Conservation (phyloP, 2,888 invertebrate genomes). For the Venusia cambrica region DNA sequence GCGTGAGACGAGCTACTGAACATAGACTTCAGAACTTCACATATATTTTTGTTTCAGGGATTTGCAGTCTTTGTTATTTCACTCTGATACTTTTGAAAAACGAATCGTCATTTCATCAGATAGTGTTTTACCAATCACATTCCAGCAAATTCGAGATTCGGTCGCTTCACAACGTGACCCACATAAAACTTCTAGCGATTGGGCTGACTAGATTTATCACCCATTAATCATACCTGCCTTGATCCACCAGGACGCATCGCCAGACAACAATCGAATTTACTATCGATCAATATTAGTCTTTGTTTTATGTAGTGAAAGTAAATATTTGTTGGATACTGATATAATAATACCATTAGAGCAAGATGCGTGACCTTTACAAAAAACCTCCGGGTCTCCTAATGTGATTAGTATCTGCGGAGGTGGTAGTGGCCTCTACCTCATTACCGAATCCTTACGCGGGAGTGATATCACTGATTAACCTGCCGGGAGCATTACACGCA, state of each 20-base stretch:
- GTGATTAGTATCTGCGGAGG: conserved; percentile 16
- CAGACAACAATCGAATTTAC: conserved; percentile 7
- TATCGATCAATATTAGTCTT: conserved; percentile 9
- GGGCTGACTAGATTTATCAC: conserved; percentile 8
- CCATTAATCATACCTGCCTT: conserved; percentile 10
- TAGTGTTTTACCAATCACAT: too few species aligned
- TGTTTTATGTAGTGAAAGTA: conserved; percentile 11
- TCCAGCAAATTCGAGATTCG: conserved; percentile 4
- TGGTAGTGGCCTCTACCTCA: conserved; percentile 11
- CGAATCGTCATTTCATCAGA: too few species aligned
- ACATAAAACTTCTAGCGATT: conserved; percentile 16
- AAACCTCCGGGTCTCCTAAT: conserved; percentile 2
- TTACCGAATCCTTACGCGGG: conserved; percentile 11
- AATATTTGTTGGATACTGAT: conserved; percentile 4
- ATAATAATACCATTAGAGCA: conserved; percentile 1
- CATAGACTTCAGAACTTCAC: conserved; percentile 1
- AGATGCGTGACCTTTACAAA: conserved; percentile 9
- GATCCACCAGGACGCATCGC: conserved; percentile 1
- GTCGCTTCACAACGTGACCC: conserved; percentile 14
- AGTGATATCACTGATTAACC: conserved; percentile 8
- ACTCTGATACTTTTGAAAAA: conserved; percentile 1
- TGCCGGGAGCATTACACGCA: conserved; percentile 14
- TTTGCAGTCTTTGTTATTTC: conserved; percentile 2
- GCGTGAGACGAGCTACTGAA: conserved; percentile 1
- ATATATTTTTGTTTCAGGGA: conserved; percentile 4